Base-by-base conservation (phyloP, 2,113 vertebrate species). In the Calyptommatus sinebrachiatus region DNA sequence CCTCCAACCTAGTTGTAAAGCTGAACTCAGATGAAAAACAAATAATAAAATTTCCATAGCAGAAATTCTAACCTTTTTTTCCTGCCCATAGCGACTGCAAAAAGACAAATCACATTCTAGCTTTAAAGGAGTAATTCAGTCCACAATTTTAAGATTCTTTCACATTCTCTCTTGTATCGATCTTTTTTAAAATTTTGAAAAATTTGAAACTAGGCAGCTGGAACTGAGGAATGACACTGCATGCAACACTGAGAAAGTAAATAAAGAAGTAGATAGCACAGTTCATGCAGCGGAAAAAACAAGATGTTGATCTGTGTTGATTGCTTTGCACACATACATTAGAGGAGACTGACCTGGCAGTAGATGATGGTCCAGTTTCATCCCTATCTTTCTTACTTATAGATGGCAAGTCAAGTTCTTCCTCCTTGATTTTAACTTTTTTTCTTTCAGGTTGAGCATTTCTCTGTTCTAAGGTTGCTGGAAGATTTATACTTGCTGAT, bases 331-430 rank as follows among this genome's bases (percentile, higher is more conserved):
- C 84, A 87, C 67, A 88, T 81, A 94, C 82, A 89, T 84, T 89
- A 81, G 86, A 77, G 65, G 88, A 85, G 89, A 96, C 96, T 96
- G 92, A 99, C 97, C 97, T 97, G 92, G 90, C 82, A 28, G 80
- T 84, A 57, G 73, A 53, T 35, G 90, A 86, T 80, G 81, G 20
- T 18, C 71, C 35, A 79, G 67, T 83, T 76, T 73, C 81, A 67
- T 76, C 90, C 62, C 86, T 91, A 66, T 73, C 88, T 78, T 88
- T 75, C 80, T 91, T 93, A 67, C 1, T 78, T 0, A 79, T 83
- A 84, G 77, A 82, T 78, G 85, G 88, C 12, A 68, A 20, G 0
- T 84, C 22, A 0, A 80, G 78, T 8, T 90, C 83, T 0, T 94
- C 90, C 7, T 86, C 94, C n/a, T 79, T 66, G 73, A 95, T 94